Evolutionary conservation across 2,797 vertebrate genomes (phyloP), one percentile per base, ranked within the genome.

Genomic region (Gobionotothen gibberifrons): DNA sequence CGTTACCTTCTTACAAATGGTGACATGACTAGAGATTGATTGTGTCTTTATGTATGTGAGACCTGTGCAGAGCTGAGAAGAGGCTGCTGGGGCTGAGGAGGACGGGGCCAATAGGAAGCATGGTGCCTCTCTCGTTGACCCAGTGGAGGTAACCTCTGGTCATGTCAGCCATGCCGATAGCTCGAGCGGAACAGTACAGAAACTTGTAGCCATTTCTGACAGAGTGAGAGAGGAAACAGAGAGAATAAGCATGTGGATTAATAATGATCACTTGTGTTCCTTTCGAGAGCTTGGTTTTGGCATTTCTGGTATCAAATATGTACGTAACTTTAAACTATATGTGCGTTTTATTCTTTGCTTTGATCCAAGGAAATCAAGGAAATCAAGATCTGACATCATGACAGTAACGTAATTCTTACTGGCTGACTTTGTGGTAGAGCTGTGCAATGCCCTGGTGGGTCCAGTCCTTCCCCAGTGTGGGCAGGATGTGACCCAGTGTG

Each of bases 391-490:
- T 17, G 17, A 43, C 14, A 46, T 48, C 59, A 19, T 36, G 6
- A 46, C 17, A 44, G 47, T 46, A n/a, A 57, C 17, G 13, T 0
- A 12, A 47, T 74, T 91, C 98, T 97, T 93, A 99, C 98, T 98
- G 96, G 97, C 97, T 99, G 91, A 99, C 97, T 96, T 99, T 99
- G 86, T 99, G 98, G 89, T 98, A 99, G 53, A 99, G 94, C 11
- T 96, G 97, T 0, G 98, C 97, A 1, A 99, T 99, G 71, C 98
- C 98, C 91, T 99, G 98, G 85, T 99, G 98, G 0, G 98, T 99
- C 98, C 98, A 99, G 79, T 99, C 98, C 92, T 99, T 99, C 59
- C 98, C 98, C 44, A 99, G 94, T 0, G 97, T 99, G n/a, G 98
- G 98, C 69, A 99, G 91, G 89, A 99, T 99, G 79, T 99, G 98